These are phyloP conservation scores for Dysmachus trigonus DNA, from an alignment of 2,888 invertebrate species.

Conservation along the genomic window DNA sequence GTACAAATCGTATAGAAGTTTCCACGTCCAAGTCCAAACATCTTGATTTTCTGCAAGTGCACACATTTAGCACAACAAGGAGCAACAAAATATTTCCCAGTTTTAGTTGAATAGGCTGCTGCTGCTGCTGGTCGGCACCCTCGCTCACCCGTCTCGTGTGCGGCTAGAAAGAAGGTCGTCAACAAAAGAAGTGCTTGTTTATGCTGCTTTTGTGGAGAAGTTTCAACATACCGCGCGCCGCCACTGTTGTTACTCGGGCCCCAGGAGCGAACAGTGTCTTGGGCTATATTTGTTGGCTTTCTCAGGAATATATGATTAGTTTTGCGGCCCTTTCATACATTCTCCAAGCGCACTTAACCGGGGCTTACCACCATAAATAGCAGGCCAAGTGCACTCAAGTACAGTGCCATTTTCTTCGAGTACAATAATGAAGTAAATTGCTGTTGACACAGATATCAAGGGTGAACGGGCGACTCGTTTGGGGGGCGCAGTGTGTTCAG, in stretches of 20 bases:
- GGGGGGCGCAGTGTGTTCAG: neutral
- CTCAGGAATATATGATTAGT: conserved; percentile 34
- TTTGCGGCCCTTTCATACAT: conserved; percentile 24
- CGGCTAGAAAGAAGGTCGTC: neutral
- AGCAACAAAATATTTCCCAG: conserved; percentile 20
- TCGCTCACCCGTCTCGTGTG: no score
- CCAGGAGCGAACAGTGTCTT: neutral
- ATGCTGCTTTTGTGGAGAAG: neutral
- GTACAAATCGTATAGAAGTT: conserved; percentile 32
- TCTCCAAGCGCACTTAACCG: conserved; percentile 14
- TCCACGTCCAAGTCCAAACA: conserved; percentile 35
- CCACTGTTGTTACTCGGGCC: neutral
- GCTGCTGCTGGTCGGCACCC: no score
- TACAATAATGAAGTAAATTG: conserved; percentile 50
- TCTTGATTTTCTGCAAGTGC: conserved; percentile 47
- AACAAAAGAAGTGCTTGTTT: conserved; percentile 8
- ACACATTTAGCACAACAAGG: conserved; percentile 41
- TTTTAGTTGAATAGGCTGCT: conserved; percentile 8
- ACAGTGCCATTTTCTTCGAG: conserved; percentile 48
- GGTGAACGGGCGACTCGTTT: conserved; percentile 36
- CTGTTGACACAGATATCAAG: conserved; percentile 49
- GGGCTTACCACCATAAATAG: conserved; percentile 41
- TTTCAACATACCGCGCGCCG: neutral
- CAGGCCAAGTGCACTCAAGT: conserved; percentile 47
- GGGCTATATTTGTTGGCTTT: neutral